phyloP scores from a whole-genome alignment of 2,113 vertebrate genomes.

The Serinus canaria region DNA sequence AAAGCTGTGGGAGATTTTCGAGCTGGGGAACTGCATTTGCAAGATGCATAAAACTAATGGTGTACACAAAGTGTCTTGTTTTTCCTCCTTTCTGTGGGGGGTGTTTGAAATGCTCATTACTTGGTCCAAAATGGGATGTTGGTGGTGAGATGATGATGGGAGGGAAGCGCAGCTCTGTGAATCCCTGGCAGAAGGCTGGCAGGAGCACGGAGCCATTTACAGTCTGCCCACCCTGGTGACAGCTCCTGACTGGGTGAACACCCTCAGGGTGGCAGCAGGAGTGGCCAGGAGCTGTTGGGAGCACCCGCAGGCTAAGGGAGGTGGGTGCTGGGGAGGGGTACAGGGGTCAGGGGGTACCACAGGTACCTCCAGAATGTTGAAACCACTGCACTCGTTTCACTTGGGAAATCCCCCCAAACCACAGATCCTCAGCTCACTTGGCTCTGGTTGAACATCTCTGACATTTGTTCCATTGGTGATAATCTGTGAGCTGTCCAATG shows the following conservation, averaged over 20 bases:
- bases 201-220: not conserved
- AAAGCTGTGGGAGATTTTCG: conserved; percentile 52
- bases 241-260: rapidly evolving
- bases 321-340: not conserved
- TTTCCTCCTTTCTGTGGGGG: conserved; percentile 16
- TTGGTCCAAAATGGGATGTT: not conserved
- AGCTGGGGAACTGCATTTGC: not conserved
- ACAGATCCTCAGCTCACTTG: rapidly evolving
- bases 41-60: conserved; percentile 37
- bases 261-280: rapidly evolving
- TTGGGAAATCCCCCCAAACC: not conserved
- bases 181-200: not conserved
- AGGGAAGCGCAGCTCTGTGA: not conserved
- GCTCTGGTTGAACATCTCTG: not conserved
- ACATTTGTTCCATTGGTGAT: not conserved
- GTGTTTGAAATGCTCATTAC: conserved; percentile 6
- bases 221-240: not conserved
- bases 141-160: not conserved
- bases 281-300: not conserved
- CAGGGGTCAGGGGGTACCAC: not conserved
- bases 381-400: not conserved
- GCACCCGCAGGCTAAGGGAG: not conserved
- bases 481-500: not conserved
- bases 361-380: rapidly evolving
- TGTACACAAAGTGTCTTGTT: conserved; percentile 26